Conservation (phyloP, 1,140 invertebrate genomes). For the Parapsyche elsis region DNA sequence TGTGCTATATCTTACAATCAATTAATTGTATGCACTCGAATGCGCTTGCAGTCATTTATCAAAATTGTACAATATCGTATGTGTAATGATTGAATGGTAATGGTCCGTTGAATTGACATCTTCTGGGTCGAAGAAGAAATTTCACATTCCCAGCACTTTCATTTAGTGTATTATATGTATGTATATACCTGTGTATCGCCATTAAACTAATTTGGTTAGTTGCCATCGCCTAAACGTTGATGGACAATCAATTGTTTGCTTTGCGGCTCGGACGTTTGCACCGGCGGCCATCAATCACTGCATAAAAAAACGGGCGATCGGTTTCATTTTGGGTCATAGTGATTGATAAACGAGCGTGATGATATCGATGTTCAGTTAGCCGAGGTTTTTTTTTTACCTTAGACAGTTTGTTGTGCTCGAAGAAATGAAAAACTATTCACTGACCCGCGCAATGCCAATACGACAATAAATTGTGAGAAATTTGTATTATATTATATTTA, state of each 20-base stretch:
- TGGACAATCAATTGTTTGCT: slow-evolving; percentile 15
- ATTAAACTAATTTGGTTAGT: background rate
- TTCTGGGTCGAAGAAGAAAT: background rate
- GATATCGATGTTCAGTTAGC: background rate
- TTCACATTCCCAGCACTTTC: background rate
- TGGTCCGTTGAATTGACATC: background rate
- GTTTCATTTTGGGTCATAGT: slow-evolving; percentile 23
- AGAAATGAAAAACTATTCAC: background rate
- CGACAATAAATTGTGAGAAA: background rate
- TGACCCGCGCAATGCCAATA: background rate
- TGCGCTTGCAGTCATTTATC: no score
- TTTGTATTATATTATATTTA: background rate
- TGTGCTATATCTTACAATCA: no score
- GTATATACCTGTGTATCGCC: background rate
- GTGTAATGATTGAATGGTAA: background rate
- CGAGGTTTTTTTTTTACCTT: background rate
- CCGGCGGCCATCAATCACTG: slow-evolving; percentile 3
- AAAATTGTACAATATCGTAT: no score
- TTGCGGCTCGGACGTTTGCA: background rate
- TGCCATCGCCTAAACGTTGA: slow-evolving; percentile 6
- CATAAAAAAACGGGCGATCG: background rate
- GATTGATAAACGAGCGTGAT: slow-evolving; percentile 21
- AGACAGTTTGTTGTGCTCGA: background rate
- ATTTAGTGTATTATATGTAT: background rate
- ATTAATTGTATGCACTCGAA: no score